Conservation (phyloP, 2,797 vertebrate species). For the Protosalanx chinensis region DNA sequence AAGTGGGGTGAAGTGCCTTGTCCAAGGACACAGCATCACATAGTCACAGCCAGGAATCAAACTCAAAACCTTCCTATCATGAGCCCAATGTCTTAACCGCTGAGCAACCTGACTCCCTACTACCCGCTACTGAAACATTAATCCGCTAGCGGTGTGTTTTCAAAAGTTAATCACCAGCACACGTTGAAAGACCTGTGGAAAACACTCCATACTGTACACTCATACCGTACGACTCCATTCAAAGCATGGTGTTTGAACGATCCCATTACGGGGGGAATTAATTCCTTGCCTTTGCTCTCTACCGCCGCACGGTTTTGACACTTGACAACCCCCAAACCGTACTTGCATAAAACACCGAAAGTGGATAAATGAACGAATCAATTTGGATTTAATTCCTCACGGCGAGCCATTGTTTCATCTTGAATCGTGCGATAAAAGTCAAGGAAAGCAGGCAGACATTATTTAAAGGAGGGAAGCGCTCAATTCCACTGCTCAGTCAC, state of each 20-base stretch:
- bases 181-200: background rate
- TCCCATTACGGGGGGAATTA: background rate
- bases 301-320: background rate
- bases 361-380: constrained; percentile 28
- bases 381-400: background rate
- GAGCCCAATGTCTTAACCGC: too few species aligned
- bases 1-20: too few species aligned
- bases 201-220: background rate
- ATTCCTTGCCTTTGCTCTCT: background rate
- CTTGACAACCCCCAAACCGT: background rate
- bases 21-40: too few species aligned
- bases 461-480: background rate
- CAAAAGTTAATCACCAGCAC: background rate
- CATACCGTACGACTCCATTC: background rate
- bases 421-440: too few species aligned
- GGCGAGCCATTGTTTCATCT: too few species aligned
- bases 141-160: background rate
- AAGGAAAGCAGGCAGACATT: background rate
- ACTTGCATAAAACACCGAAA: background rate
- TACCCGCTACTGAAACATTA: too few species aligned
- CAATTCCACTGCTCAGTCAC: background rate
- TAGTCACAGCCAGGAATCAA: too few species aligned
- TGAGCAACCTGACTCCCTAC: too few species aligned
- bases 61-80: too few species aligned
- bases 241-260: background rate